These are phyloP conservation scores for Poeciliopsis occidentalis DNA, from an alignment of 2,113 vertebrate genomes.

Conservation along the genomic window DNA sequence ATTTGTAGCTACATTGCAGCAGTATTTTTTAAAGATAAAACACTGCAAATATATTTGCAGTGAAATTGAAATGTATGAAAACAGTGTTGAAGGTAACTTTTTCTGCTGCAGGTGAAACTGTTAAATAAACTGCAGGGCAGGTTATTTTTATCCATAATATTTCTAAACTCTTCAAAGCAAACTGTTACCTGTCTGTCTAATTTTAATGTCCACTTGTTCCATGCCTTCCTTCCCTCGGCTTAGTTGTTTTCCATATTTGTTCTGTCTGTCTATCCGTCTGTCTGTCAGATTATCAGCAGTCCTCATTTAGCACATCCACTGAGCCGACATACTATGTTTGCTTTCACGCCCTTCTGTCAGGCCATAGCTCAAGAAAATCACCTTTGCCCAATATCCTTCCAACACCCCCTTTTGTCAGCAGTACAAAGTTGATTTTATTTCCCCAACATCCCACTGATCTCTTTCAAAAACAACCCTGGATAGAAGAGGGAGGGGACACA, in stretches of 20 bases:
- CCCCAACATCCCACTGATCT: constrained; percentile 78
- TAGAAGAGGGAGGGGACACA: constrained; percentile 60
- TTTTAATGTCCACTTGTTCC: too few relatives aligned
- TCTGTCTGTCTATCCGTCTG: constrained; percentile 56
- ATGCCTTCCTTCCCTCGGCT: background rate
- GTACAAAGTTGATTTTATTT: constrained; percentile 81
- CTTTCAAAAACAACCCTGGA: constrained; percentile 75
- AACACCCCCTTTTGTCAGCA: constrained; percentile 72
- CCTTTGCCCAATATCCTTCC: constrained; percentile 48
- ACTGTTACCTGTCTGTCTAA: too few relatives aligned
- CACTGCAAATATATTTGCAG: too few relatives aligned
- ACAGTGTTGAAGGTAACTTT: too few relatives aligned
- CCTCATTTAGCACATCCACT: constrained; percentile 59
- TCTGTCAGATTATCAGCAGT: constrained; percentile 65
- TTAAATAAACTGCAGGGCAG: too few relatives aligned
- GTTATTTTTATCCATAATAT: too few relatives aligned
- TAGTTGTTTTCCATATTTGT: constrained; percentile 66
- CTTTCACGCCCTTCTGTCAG: constrained; percentile 63
- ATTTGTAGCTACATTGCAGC: too few relatives aligned
- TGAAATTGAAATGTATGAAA: too few relatives aligned
- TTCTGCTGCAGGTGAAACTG: too few relatives aligned
- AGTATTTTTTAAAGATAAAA: too few relatives aligned
- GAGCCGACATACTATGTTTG: constrained; percentile 57
- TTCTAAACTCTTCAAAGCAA: too few relatives aligned
- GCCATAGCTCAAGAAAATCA: constrained; percentile 54